Base-by-base conservation (phyloP, 2,888 invertebrate genomes). In the Xylota sylvarum region DNA sequence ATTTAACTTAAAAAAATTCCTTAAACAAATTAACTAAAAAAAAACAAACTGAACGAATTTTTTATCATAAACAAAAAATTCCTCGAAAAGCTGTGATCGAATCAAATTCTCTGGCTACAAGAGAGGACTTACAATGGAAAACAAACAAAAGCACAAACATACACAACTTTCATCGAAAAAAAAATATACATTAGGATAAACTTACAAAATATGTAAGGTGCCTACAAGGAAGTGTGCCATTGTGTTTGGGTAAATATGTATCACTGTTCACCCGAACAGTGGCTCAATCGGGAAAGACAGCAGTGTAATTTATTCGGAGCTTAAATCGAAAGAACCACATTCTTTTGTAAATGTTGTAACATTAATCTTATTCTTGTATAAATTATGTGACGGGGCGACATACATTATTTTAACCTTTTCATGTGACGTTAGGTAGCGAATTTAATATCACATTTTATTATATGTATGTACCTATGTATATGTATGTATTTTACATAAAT, bases 41-140 rank as follows among this genome's bases (percentile, higher is more conserved):
- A 32, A 14, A 43, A n/a, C n/a, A n/a, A 64, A 58, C n/a, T 62
- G 7, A 35, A 84, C 40, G 79, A 72, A 79, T 80, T 72, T 64
- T 67, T 19, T 60, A 5, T 1, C n/a, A 14, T 43, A 62, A 46
- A 35, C 23, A 23, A 52, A 69, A 64, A 70, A 67, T 52, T 78
- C 65, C 80, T 85, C 85, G 85, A 77, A 80, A 65, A 46, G 60
- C 85, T 85, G 85, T 85, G 85, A 85, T 85, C 74, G 80, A 43
- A 76, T 69, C 10, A 56, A 81, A 69, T 40, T 64, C 52, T 52
- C 67, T 52, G 50, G 56, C 48, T 64, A 17, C 35, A 48, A 48
- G 48, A 64, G 52, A 64, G 43, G 52, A 62, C 62, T 52, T 30
- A 35, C 52, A 32, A 7, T 27, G 46, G 2, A 48, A 58, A 0